Conservation (phyloP, 1,140 invertebrate genomes). For the Drosophila insularis region DNA sequence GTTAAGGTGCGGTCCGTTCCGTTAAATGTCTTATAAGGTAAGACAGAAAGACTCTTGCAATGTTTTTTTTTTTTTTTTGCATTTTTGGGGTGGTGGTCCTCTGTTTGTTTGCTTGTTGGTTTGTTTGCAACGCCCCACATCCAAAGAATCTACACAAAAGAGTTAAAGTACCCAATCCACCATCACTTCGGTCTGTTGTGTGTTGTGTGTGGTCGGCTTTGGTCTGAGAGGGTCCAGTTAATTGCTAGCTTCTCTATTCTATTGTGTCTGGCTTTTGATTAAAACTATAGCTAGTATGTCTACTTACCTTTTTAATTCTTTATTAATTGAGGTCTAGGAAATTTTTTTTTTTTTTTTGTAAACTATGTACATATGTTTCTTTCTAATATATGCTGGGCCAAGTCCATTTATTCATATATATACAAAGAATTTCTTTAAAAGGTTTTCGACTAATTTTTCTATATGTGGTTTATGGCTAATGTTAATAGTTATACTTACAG, state of each 20-base stretch:
- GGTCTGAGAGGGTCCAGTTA: neutral
- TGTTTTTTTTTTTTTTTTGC: neutral
- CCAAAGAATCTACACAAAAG: neutral
- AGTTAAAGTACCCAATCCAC: neutral
- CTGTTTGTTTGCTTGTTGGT: neutral
- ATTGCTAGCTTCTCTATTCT: neutral
- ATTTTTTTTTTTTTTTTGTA: no score
- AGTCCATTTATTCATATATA: no score
- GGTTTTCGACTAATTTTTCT: no score
- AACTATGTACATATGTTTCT: no score
- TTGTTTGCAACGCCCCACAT: slow-evolving; percentile 5
- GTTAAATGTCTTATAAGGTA: slow-evolving; percentile 60
- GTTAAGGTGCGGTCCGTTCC: slow-evolving; percentile 47
- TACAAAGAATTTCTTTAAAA: no score
- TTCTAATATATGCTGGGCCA: no score
- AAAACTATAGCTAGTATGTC: slow-evolving; percentile 7
- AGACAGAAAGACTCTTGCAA: slow-evolving; percentile 7
- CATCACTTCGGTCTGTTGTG: neutral
- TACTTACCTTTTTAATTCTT: slow-evolving; percentile 1
- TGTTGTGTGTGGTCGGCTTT: neutral
- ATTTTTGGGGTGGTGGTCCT: neutral
- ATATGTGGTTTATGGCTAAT: no score
- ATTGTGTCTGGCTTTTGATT: slow-evolving; percentile 8
- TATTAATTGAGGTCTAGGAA: neutral
- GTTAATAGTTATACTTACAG: no score